Evolutionary conservation across 2,797 vertebrate genomes (phyloP).

Genomic region (Falco cherrug): DNA sequence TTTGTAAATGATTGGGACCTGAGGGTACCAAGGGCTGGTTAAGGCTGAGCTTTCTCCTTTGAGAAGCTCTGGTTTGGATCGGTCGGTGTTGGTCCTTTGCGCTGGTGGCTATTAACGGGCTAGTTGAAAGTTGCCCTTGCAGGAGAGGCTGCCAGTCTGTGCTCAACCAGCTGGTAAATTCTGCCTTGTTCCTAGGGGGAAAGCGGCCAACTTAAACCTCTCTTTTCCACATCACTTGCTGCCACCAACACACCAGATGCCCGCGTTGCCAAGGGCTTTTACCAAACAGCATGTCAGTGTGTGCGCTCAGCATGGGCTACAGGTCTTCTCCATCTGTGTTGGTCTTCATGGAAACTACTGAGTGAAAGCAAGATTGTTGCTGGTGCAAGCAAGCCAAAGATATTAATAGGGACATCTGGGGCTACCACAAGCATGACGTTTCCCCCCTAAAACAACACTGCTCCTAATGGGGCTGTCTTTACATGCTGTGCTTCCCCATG

Average conservation of each 20-base stretch:
- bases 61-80: neutral
- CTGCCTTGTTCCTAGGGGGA: neutral
- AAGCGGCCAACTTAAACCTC: neutral
- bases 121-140: neutral
- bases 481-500: neutral
- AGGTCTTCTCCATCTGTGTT: neutral
- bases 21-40: neutral
- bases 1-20: neutral
- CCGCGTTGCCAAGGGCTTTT: neutral
- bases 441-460: neutral
- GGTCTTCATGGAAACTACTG: neutral
- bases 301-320: rapidly evolving
- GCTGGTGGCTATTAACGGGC: neutral
- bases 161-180: neutral
- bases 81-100: neutral
- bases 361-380: neutral
- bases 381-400: neutral
- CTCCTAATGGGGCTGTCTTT: neutral
- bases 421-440: rapidly evolving
- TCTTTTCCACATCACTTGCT: neutral
- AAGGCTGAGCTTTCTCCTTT: neutral
- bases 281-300: neutral
- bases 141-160: neutral
- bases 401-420: neutral
- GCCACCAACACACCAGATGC: neutral